Conservation (phyloP, 2,797 vertebrate species). For the Eulemur coronatus region DNA sequence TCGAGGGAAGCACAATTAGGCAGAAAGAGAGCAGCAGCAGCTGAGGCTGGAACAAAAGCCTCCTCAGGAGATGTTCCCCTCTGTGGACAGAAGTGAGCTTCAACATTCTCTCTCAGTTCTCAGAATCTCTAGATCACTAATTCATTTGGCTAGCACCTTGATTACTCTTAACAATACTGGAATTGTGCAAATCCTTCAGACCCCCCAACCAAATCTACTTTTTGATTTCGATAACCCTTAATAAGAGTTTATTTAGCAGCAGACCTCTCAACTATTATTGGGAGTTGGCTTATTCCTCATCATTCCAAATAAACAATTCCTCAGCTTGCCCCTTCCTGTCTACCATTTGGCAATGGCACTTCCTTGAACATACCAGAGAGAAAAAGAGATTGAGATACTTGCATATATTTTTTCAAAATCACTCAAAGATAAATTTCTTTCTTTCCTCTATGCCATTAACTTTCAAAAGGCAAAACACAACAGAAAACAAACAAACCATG, state of each 20-base stretch:
- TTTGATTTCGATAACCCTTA: not conserved
- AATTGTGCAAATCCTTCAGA: rapidly evolving
- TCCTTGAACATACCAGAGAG: not conserved
- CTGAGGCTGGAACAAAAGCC: not conserved
- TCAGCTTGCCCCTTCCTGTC: not conserved
- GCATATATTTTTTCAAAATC: not conserved
- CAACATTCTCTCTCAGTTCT: not conserved
- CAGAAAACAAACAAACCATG: not conserved
- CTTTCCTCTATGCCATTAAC: not conserved
- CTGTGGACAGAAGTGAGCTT: not conserved
- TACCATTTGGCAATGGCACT: not conserved
- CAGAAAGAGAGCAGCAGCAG: not conserved
- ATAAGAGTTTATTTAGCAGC: not conserved
- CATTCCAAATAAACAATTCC: not conserved
- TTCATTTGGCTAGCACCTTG: not conserved
- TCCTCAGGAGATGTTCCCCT: not conserved
- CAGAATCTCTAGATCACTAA: not conserved
- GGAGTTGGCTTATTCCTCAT: not conserved
- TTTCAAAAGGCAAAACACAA: not conserved
- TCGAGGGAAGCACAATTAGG: not conserved
- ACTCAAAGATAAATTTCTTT: not conserved
- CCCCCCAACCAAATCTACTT: not conserved
- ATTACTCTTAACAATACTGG: not conserved
- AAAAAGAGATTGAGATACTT: not conserved
- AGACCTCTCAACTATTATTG: not conserved